Conservation (phyloP, 2,113 vertebrate species). For the Suricata suricatta region DNA sequence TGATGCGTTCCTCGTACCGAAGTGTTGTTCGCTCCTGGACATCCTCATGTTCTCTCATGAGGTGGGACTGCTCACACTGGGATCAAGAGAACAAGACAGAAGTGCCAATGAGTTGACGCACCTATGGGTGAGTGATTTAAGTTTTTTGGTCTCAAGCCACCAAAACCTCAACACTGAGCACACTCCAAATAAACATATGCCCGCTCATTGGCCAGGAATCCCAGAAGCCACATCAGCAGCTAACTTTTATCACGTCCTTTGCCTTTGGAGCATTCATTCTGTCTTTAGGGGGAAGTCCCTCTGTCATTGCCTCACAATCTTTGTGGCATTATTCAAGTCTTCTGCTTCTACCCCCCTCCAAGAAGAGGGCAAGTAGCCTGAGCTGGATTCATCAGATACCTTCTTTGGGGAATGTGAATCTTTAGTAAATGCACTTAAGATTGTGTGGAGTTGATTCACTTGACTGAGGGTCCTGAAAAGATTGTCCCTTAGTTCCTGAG, state of each 20-base stretch:
- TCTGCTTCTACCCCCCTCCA: background rate
- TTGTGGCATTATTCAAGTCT: background rate
- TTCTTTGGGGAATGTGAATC: background rate
- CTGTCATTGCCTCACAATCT: background rate
- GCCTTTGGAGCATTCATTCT: background rate
- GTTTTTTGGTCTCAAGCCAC: background rate
- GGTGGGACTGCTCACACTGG: conserved; percentile 91
- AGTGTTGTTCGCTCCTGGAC: conserved; percentile 89
- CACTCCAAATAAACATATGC: background rate
- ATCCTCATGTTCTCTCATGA: conserved; percentile 92
- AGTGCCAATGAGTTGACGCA: background rate
- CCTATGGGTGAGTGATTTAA: background rate
- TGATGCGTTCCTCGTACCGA: conserved; percentile 92
- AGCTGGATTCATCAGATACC: background rate
- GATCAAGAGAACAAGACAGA: conserved; percentile 19
- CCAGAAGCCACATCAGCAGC: background rate
- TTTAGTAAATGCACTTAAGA: background rate
- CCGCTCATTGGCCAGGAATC: background rate
- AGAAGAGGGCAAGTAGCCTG: background rate
- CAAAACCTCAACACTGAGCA: background rate
- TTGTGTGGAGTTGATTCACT: background rate
- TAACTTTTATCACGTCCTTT: background rate
- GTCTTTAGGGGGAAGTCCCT: background rate
- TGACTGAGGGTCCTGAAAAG: background rate
- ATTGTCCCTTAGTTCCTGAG: background rate